Evolutionary conservation across 2,888 invertebrate species (phyloP).

Genomic region (Stenotaenia linearis): DNA sequence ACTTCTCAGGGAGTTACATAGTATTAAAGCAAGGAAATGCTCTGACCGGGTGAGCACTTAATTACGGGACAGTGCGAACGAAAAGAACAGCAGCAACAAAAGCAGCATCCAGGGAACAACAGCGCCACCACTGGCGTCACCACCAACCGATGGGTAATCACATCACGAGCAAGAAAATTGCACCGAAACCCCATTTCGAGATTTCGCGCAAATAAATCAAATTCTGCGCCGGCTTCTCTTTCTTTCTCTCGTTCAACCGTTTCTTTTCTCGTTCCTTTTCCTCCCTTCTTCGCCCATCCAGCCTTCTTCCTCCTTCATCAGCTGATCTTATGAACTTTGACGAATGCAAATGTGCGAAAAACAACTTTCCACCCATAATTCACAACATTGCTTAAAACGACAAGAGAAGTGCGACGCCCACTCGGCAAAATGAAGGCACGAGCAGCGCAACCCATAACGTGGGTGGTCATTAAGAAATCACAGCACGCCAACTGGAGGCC

Average conservation of each 20-base stretch:
- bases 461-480: conserved; percentile 26
- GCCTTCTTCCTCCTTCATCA: background rate
- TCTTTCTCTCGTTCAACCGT: conserved; percentile 23
- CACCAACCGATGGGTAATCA: conserved; percentile 24
- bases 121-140: background rate
- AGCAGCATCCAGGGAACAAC: conserved; percentile 23
- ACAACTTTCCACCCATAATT: conserved; percentile 17
- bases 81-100: conserved; percentile 11
- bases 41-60: conserved; percentile 21
- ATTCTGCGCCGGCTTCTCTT: conserved; percentile 24
- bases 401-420: conserved; percentile 6
- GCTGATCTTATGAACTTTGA: background rate
- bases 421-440: background rate
- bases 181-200: conserved; percentile 26
- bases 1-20: conserved; percentile 10
- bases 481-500: conserved; percentile 20
- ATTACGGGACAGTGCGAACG: conserved; percentile 13
- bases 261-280: background rate
- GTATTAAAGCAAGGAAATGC: conserved; percentile 20
- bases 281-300: background rate
- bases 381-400: background rate
- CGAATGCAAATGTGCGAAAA: conserved; percentile 21
- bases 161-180: conserved; percentile 23
- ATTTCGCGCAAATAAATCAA: conserved; percentile 22
- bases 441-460: background rate